A percentile compares a stretch with the other conserved stretches of the same genome.
These are phyloP conservation scores for Sphenodon punctatus DNA, from an alignment of 2,797 vertebrate genomes.

Conservation along the genomic window DNA sequence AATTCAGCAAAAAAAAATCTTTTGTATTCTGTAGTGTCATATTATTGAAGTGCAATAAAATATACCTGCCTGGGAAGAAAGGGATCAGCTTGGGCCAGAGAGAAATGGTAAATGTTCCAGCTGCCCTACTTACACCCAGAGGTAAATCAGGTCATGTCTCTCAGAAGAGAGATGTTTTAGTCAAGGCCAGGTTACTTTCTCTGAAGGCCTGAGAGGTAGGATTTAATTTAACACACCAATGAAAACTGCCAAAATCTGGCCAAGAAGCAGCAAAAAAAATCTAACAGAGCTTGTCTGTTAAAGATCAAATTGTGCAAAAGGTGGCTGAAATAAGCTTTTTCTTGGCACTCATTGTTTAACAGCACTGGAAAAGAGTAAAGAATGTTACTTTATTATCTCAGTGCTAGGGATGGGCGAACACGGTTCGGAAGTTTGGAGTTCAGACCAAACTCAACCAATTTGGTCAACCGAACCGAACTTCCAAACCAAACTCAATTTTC, in stretches of 20 bases:
- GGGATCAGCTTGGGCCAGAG: background rate
- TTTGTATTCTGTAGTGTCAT: background rate
- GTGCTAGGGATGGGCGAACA: too few relatives aligned
- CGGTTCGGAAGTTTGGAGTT: too few relatives aligned
- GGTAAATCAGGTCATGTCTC: conserved; percentile 1
- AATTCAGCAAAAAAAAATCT: background rate
- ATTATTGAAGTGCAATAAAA: background rate
- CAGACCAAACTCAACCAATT: too few relatives aligned
- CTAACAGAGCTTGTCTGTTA: background rate
- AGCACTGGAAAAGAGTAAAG: background rate
- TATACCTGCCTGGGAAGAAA: conserved; percentile 10
- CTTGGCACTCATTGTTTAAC: background rate
- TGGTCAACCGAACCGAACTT: too few relatives aligned
- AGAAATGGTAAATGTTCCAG: background rate
- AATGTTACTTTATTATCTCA: too few relatives aligned
- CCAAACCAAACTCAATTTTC: too few relatives aligned
- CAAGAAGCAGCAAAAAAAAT: background rate
- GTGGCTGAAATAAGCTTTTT: background rate
- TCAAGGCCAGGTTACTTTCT: conserved; percentile 21
- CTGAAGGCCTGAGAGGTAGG: conserved; percentile 7
- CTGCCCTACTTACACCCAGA: background rate
- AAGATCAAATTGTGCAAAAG: background rate
- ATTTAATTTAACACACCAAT: conserved; percentile 8
- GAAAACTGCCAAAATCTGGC: background rate
- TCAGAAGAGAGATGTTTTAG: background rate